These are phyloP conservation scores for Eciton burchellii DNA, from an alignment of 1,140 invertebrate genomes.

Conservation along the genomic window DNA sequence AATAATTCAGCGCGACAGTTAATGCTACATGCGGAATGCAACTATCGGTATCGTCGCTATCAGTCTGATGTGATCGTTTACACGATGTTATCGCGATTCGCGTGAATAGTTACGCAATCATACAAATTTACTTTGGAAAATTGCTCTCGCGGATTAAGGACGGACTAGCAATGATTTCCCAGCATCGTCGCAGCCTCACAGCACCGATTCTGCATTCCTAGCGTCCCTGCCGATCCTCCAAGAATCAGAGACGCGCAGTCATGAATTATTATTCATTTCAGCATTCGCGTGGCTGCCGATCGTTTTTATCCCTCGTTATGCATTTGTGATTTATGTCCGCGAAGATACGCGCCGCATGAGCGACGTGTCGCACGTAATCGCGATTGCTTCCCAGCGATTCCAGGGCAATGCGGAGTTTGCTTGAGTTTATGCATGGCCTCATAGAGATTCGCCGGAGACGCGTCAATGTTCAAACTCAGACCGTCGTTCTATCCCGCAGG, in stretches of 20 bases:
- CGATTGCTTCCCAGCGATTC: conserved; percentile 19
- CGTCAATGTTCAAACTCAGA: conserved; percentile 15
- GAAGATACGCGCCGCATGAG: conserved; percentile 28
- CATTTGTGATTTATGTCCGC: conserved; percentile 30
- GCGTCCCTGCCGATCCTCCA: neutral
- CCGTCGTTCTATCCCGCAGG: conserved; percentile 72
- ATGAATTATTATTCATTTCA: conserved; percentile 28
- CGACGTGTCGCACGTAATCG: neutral
- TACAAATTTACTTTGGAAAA: conserved; percentile 2
- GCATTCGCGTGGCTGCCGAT: neutral
- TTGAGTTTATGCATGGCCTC: conserved; percentile 70
- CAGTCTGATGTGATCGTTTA: neutral
- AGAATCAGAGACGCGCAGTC: neutral
- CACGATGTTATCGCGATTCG: neutral
- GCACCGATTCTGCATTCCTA: conserved; percentile 31
- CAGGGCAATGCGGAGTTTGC: conserved; percentile 46
- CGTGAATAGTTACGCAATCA: neutral
- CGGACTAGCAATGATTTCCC: neutral
- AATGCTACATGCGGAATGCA: neutral
- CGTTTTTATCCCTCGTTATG: conserved; percentile 6
- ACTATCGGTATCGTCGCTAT: conserved; percentile 2
- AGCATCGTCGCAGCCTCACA: neutral
- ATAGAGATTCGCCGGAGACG: neutral
- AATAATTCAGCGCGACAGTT: neutral
- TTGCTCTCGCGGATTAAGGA: neutral